phyloP scores from a whole-genome alignment of 2,113 vertebrate genomes.

The Lagopus muta region DNA sequence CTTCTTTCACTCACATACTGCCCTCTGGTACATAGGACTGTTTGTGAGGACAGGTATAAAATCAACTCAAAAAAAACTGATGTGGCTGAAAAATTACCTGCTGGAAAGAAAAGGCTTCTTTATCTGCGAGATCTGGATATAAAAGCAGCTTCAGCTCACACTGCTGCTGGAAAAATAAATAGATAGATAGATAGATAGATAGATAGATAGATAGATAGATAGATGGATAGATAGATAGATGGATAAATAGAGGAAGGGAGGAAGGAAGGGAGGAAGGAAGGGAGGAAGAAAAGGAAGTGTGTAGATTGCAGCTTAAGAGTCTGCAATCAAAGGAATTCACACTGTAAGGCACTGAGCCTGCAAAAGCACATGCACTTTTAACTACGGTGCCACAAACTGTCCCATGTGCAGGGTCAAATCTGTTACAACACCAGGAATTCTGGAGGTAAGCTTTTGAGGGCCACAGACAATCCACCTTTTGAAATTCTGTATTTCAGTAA shows the following conservation, averaged over 20 bases:
- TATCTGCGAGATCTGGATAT: background rate
- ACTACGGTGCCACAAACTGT: background rate
- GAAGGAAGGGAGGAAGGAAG: too few species aligned
- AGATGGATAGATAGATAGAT: too few species aligned
- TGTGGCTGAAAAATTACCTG: background rate
- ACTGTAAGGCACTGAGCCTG: background rate
- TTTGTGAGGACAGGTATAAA: background rate
- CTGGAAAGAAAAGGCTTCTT: background rate
- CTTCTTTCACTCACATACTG: background rate
- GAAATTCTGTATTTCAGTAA: background rate
- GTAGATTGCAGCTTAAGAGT: background rate
- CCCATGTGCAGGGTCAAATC: background rate
- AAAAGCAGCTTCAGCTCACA: background rate
- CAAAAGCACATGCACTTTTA: background rate
- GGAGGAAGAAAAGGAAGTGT: too few species aligned
- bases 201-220: too few species aligned
- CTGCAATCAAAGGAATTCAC: background rate
- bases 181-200: too few species aligned
- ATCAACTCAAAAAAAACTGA: background rate
- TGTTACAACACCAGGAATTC: background rate
- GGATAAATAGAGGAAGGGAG: too few species aligned
- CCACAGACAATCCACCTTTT: background rate
- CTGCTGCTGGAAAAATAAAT: background rate
- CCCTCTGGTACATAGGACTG: background rate
- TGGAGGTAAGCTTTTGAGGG: background rate